Percentiles rank a stretch among this genome's conserved stretches.
These are phyloP conservation scores for Schizopygopsis pylzovi DNA, from an alignment of 2,797 vertebrate genomes.

Conservation along the genomic window DNA sequence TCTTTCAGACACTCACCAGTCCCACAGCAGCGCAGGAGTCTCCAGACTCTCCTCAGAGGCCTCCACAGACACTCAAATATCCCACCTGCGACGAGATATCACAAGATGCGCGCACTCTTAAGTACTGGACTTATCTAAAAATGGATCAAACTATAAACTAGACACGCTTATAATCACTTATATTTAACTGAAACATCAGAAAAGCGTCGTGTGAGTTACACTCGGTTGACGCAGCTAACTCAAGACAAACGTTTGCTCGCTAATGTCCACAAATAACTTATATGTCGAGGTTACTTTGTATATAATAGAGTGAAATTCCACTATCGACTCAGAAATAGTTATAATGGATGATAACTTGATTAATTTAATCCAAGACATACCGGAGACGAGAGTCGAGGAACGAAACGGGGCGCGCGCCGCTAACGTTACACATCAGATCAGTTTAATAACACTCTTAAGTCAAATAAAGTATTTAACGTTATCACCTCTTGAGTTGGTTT, in stretches of 20 bases:
- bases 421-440: neutral
- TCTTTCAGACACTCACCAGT: conserved; percentile 3
- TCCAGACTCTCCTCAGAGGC: neutral
- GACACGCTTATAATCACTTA: neutral
- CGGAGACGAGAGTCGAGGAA: neutral
- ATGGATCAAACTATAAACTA: neutral
- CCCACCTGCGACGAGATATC: neutral
- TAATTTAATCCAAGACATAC: neutral
- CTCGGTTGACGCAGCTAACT: neutral
- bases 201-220: neutral
- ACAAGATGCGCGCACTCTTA: neutral
- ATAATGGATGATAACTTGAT: neutral
- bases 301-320: too few relatives aligned
- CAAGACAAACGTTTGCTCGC: too few relatives aligned
- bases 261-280: neutral
- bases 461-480: neutral
- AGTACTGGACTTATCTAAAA: neutral
- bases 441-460: neutral
- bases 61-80: neutral
- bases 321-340: neutral
- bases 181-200: neutral
- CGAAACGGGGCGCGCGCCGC: accelerated
- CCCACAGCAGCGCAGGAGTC: neutral
- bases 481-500: neutral
- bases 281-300: neutral